A percentile compares a stretch with the other conserved stretches of the same genome.
phyloP scores from a whole-genome alignment of 2,113 vertebrate genomes.

The Mirza zaza region DNA sequence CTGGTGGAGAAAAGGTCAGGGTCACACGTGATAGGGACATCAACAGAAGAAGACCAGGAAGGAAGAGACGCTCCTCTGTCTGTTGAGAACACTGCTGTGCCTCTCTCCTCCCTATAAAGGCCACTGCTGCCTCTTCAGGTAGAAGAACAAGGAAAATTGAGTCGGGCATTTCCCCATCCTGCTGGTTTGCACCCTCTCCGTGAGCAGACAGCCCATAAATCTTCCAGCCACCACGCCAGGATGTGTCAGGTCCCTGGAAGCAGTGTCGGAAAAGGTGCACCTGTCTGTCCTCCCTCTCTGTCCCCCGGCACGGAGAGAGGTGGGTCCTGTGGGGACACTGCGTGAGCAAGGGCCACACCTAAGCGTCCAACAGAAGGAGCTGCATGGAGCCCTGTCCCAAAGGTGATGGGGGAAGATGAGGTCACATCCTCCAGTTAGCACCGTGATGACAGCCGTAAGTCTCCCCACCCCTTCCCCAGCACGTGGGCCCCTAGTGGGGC shows the following conservation, averaged over 20 bases:
- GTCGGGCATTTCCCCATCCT: background rate
- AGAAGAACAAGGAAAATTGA: background rate
- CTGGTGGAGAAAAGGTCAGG: background rate
- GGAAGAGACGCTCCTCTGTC: background rate
- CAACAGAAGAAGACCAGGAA: background rate
- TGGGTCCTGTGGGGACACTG: accelerated
- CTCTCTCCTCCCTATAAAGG: background rate
- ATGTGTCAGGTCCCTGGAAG: background rate
- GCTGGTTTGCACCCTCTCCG: background rate
- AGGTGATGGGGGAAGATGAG: background rate
- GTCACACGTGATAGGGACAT: background rate
- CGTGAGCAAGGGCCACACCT: background rate
- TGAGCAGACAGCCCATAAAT: background rate
- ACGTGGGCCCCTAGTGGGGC: background rate
- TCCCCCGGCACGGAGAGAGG: too few relatives aligned
- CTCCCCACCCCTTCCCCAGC: background rate
- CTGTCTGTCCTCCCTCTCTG: background rate
- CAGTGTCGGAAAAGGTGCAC: background rate
- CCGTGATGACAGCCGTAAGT: background rate
- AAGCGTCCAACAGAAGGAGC: background rate
- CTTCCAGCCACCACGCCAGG: background rate
- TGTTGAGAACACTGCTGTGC: background rate
- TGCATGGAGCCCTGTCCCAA: background rate
- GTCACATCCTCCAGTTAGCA: background rate
- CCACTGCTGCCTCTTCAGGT: background rate